Conservation (phyloP, 1,140 invertebrate species). For the Bombus superbus region DNA sequence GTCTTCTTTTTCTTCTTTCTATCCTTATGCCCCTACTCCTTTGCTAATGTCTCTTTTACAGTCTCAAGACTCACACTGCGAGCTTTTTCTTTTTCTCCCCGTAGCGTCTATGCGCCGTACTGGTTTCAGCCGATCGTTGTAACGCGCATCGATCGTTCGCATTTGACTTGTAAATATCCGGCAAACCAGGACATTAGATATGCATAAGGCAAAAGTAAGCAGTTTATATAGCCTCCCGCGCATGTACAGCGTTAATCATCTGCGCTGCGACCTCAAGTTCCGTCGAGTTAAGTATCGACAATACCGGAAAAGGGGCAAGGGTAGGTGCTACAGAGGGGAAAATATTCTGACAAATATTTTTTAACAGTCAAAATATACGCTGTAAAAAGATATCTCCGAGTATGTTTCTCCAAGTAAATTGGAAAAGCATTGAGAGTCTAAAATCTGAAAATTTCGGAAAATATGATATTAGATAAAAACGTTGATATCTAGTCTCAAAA, state of each 20-base stretch:
- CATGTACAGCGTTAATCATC: not conserved
- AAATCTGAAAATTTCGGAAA: not conserved
- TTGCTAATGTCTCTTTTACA: not conserved
- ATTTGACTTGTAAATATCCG: slow-evolving; percentile 70
- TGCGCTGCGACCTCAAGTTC: not conserved
- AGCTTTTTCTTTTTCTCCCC: not conserved
- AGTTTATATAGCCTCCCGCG: slow-evolving; percentile 43
- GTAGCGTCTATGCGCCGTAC: not conserved
- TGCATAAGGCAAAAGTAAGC: slow-evolving; percentile 57
- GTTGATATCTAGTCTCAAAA: not conserved
- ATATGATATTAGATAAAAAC: not conserved
- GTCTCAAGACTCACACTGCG: not conserved
- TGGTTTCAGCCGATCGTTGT: slow-evolving; percentile 39
- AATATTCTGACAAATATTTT: not conserved
- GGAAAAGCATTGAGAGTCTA: not conserved
- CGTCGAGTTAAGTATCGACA: not conserved
- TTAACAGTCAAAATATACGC: not conserved
- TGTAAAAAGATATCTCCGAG: too few species aligned
- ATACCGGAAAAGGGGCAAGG: not conserved
- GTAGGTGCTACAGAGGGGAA: too few species aligned
- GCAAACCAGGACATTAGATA: slow-evolving; percentile 56
- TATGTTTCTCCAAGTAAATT: not conserved
- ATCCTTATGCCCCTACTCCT: too few species aligned
- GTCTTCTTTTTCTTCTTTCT: not conserved
- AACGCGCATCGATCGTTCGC: slow-evolving; percentile 55